Evolutionary conservation across 2,113 vertebrate genomes (phyloP).

Genomic region (Paramisgurnus dabryanus): DNA sequence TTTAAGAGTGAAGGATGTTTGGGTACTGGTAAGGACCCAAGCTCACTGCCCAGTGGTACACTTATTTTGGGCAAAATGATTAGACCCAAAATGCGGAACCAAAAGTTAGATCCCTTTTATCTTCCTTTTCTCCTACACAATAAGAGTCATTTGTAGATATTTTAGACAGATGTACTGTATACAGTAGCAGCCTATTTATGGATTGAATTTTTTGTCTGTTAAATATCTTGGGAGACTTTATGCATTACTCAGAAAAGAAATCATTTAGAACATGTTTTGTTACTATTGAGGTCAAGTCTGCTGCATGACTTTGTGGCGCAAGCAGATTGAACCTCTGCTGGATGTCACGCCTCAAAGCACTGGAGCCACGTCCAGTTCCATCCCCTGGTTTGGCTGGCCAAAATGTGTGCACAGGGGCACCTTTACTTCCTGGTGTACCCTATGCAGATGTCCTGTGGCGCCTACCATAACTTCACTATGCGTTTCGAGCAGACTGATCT

Average conservation of each 20-base stretch:
- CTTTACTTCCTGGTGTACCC: slow-evolving; percentile 30
- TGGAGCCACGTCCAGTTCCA: slow-evolving; percentile 36
- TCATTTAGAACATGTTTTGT: slow-evolving; percentile 25
- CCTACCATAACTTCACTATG: no score
- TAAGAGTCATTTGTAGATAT: no score
- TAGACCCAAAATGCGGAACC: no score
- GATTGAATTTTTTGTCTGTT: background rate
- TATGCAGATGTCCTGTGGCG: background rate
- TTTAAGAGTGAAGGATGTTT: no score
- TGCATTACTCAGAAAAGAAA: slow-evolving; percentile 9
- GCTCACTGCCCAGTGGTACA: no score
- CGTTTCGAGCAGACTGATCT: no score
- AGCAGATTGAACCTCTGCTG: slow-evolving; percentile 58
- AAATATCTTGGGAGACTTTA: background rate
- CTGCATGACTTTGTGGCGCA: slow-evolving; percentile 34
- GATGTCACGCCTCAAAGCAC: slow-evolving; percentile 43
- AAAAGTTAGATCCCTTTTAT: no score
- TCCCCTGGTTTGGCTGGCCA: slow-evolving; percentile 37
- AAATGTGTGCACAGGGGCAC: slow-evolving; percentile 42
- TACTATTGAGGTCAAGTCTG: slow-evolving; percentile 6
- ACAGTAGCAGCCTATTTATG: background rate
- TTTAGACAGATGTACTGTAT: background rate
- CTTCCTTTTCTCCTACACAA: background rate
- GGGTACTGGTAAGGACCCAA: no score
- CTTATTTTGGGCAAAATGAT: no score